phyloP scores from a whole-genome alignment of 2,888 invertebrate species.

The Belgica antarctica region DNA sequence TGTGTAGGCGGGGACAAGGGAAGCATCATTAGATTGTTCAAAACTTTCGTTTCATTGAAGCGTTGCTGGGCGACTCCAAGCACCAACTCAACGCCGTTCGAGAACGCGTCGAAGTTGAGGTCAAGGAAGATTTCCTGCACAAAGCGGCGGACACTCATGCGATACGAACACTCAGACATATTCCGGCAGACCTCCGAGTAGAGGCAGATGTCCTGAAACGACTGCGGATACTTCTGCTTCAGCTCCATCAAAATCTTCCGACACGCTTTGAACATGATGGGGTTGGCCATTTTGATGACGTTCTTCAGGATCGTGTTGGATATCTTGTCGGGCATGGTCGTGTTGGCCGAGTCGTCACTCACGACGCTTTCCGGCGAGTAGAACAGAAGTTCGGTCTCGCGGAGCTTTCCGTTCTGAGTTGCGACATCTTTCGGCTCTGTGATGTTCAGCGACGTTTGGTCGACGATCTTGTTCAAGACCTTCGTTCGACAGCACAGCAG shows the following conservation, averaged over 20 bases:
- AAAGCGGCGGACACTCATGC: slow-evolving; percentile 79
- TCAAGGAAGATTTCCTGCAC: slow-evolving; percentile 92
- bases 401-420: slow-evolving; percentile 17
- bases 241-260: slow-evolving; percentile 61
- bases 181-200: slow-evolving; percentile 87
- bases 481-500: slow-evolving; percentile 52
- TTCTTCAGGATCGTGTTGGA: slow-evolving; percentile 63
- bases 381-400: slow-evolving; percentile 47
- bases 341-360: slow-evolving; percentile 51
- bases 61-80: slow-evolving; percentile 47
- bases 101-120: slow-evolving; percentile 67
- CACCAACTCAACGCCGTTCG: slow-evolving; percentile 57
- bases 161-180: slow-evolving; percentile 75
- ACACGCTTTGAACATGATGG: slow-evolving; percentile 70
- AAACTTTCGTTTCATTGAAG: slow-evolving; percentile 7
- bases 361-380: slow-evolving; percentile 55
- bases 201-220: slow-evolving; percentile 82
- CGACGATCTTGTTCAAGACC: slow-evolving; percentile 45
- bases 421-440: neutral
- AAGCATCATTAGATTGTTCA: slow-evolving; percentile 12
- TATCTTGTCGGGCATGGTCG: slow-evolving; percentile 50
- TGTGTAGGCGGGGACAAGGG: slow-evolving; percentile 12
- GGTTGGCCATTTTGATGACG: slow-evolving; percentile 73
- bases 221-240: slow-evolving; percentile 69
- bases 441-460: slow-evolving; percentile 18